phyloP scores from a whole-genome alignment of 2,113 vertebrate genomes.

The Alexandromys fortis region DNA sequence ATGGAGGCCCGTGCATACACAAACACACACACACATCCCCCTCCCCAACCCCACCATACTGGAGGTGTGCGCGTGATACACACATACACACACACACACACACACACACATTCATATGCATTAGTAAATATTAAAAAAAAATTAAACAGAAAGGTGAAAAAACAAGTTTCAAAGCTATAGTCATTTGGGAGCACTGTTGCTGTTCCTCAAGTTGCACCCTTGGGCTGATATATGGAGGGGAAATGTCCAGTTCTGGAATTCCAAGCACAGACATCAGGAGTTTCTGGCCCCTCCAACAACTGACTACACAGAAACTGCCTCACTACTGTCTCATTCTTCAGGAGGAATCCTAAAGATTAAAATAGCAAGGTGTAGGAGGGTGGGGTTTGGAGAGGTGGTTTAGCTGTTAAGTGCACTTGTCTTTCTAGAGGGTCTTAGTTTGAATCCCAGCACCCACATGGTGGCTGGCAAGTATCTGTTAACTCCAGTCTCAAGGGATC shows the following conservation, averaged over 20 bases:
- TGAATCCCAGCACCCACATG: background rate
- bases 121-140: background rate
- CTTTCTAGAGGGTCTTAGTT: background rate
- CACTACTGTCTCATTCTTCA: background rate
- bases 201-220: background rate
- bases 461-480: background rate
- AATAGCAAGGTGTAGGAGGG: background rate
- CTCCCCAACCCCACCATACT: too few species aligned
- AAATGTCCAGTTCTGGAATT: background rate
- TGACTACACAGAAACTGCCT: background rate
- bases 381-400: background rate
- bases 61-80: background rate
- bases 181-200: constrained; percentile 51
- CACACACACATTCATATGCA: too few species aligned
- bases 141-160: constrained; percentile 50
- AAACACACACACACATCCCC: background rate
- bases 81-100: background rate
- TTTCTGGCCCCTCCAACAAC: background rate
- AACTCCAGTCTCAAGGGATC: background rate
- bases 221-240: fast-evolving
- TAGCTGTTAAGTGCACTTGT: background rate
- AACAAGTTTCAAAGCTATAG: constrained; percentile 66
- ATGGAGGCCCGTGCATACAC: constrained; percentile 82
- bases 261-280: background rate
- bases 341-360: background rate